Evolutionary conservation across 2,888 invertebrate genomes (phyloP), one percentile per base, ranked within the genome.

Genomic region (Heliconius ismenius): DNA sequence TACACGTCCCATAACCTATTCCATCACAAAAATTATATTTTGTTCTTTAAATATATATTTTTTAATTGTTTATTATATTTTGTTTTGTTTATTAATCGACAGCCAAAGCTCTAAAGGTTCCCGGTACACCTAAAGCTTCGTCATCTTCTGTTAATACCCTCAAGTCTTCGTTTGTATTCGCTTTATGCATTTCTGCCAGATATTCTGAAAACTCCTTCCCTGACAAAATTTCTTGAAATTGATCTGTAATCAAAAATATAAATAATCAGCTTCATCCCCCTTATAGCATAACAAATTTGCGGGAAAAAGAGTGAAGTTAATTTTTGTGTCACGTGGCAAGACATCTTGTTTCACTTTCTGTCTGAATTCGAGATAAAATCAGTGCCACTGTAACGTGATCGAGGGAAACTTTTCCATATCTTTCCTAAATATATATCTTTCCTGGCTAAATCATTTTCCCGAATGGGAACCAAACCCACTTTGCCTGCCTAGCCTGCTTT

Each of bases 91-190:
- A 28, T 49, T 54, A 81, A 78, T 80, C 80, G n/a, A 81, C 78
- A 65, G 70, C 79, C 64, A 82, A 73, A 10, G 79, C 68, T 67
- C 79, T 78, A 64, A 80, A 82, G 1, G 79, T 75, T 11, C 78
- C 79, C 1, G 79, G 76, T 13, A 79, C 74, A 6, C 90, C 90
- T 80, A 88, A 80, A 26, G 85, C 84, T 18, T 86, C 81, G 0
- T 88, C 86, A 24, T 81, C 84, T 1, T 84, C 73, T 21, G 73
- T 84, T 0, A 65, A 70, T 0, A 76, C 75, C 78, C 90, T 82
- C 4, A 78, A 74, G 0, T 83, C 76, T 78, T 90, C 90, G 18
- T 90, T 84, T 0, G 89, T 86, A 7, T 81, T 73, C 0, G 85
- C 84, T 26, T 82, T 78, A 9, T 81, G 83, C 83, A 86, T 84